A percentile compares a stretch with the other conserved stretches of the same genome.
Evolutionary conservation across 2,797 vertebrate species (phyloP).

Genomic region (Sciurus carolinensis): DNA sequence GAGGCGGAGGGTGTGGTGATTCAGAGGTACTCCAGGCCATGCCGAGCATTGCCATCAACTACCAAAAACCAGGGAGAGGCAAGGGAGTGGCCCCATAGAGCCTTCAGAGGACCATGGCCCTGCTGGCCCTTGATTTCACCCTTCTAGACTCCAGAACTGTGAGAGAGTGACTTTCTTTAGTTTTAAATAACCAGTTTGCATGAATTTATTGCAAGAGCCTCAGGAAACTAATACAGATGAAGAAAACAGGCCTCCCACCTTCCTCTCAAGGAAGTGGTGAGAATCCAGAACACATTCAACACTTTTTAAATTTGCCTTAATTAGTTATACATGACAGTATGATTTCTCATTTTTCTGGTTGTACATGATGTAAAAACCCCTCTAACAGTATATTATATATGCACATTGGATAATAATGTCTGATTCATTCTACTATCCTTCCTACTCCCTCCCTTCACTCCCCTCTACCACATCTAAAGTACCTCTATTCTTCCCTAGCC

Average conservation of each 20-base stretch:
- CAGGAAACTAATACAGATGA: not conserved
- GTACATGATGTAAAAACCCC: too few species aligned
- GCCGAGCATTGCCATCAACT: not conserved
- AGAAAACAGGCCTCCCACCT: too few species aligned
- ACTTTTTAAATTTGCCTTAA: too few species aligned
- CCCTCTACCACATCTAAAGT: too few species aligned
- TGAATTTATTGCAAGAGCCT: not conserved
- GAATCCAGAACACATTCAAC: not conserved
- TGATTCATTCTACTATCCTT: too few species aligned
- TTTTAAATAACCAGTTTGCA: not conserved
- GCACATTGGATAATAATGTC: too few species aligned
- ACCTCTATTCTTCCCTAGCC: too few species aligned
- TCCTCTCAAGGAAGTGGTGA: not conserved
- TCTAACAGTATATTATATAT: too few species aligned
- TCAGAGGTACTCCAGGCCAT: not conserved
- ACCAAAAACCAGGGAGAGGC: not conserved
- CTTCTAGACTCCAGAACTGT: not conserved
- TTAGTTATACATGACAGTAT: too few species aligned
- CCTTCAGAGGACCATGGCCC: not conserved
- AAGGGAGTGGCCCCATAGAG: not conserved
- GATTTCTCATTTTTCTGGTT: too few species aligned
- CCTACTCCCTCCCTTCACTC: too few species aligned
- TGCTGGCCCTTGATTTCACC: not conserved
- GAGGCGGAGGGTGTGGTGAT: not conserved
- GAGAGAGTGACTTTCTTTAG: not conserved